These are phyloP conservation scores for Dicyrtoma fusca DNA, from an alignment of 2,888 invertebrate genomes.

Conservation along the genomic window DNA sequence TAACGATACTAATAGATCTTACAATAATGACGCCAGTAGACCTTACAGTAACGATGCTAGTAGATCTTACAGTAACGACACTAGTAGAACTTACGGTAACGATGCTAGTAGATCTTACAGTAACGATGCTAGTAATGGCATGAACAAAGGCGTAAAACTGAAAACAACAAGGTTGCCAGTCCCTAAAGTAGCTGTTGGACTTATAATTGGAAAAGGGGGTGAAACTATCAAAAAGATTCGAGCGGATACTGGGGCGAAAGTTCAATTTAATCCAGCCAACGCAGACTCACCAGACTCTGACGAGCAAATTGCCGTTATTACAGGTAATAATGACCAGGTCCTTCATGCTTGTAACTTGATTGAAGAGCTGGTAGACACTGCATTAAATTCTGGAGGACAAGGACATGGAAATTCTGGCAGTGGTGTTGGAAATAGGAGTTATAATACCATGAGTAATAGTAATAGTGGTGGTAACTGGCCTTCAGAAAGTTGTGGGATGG, in stretches of 20 bases:
- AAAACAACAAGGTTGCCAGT: slow-evolving; percentile 72
- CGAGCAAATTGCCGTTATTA: slow-evolving; percentile 44
- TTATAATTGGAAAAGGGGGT: slow-evolving; percentile 96
- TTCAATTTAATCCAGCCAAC: slow-evolving; percentile 72
- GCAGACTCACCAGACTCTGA: slow-evolving; percentile 43
- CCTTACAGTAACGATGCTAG: slow-evolving; percentile 60
- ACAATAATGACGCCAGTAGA: too few relatives aligned
- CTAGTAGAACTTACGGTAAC: slow-evolving; percentile 60
- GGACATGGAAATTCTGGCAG: too few relatives aligned
- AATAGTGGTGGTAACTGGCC: neutral
- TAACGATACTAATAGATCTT: too few relatives aligned
- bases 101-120: slow-evolving; percentile 58
- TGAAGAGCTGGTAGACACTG: slow-evolving; percentile 75
- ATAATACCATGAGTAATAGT: slow-evolving; percentile 61
- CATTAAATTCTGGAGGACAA: slow-evolving; percentile 56
- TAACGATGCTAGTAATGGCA: slow-evolving; percentile 61
- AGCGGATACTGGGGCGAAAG: slow-evolving; percentile 88
- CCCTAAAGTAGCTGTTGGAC: slow-evolving; percentile 90
- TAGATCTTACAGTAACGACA: slow-evolving; percentile 58
- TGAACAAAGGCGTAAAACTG: slow-evolving; percentile 52
- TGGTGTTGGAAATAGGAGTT: slow-evolving; percentile 59
- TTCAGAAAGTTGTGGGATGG: neutral
- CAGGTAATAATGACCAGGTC: slow-evolving; percentile 68
- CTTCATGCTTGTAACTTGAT: slow-evolving; percentile 85
- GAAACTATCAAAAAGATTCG: slow-evolving; percentile 98